Conservation (phyloP, 2,797 vertebrate species). For the Phyllotis vaccarum region DNA sequence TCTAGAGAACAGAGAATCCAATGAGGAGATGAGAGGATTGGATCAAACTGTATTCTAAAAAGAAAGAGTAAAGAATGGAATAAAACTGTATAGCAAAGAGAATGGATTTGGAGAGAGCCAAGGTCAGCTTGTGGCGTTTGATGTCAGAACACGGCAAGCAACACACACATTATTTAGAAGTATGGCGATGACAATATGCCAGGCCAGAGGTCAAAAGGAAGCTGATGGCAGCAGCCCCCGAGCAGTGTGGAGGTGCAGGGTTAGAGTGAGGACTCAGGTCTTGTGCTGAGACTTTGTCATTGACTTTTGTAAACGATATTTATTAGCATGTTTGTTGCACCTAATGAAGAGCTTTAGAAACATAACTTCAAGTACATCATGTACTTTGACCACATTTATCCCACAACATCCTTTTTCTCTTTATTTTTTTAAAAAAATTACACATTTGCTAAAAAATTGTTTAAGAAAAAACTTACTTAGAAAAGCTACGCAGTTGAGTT, state of each 20-base stretch:
- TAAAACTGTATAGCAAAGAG: background rate
- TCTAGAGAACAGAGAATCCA: background rate
- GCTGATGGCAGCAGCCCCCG: background rate
- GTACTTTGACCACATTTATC: background rate
- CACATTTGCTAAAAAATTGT: background rate
- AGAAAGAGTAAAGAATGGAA: background rate
- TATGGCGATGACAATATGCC: too few species aligned
- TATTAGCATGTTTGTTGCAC: background rate
- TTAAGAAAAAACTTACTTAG: constrained; percentile 4
- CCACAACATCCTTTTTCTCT: background rate
- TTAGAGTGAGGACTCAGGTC: background rate
- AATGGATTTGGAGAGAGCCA: background rate
- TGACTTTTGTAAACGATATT: background rate
- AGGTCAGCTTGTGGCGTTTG: background rate
- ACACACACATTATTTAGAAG: background rate
- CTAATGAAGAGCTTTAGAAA: background rate
- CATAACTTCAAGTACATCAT: background rate
- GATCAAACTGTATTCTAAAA: background rate
- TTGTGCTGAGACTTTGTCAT: background rate
- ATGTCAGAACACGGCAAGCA: background rate
- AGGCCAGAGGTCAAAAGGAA: too few species aligned
- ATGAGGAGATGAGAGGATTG: background rate
- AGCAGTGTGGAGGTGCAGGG: background rate
- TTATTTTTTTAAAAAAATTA: background rate
- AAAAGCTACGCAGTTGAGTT: background rate